Evolutionary conservation across 2,888 invertebrate species (phyloP).

Genomic region (Liposcelis brunnea): DNA sequence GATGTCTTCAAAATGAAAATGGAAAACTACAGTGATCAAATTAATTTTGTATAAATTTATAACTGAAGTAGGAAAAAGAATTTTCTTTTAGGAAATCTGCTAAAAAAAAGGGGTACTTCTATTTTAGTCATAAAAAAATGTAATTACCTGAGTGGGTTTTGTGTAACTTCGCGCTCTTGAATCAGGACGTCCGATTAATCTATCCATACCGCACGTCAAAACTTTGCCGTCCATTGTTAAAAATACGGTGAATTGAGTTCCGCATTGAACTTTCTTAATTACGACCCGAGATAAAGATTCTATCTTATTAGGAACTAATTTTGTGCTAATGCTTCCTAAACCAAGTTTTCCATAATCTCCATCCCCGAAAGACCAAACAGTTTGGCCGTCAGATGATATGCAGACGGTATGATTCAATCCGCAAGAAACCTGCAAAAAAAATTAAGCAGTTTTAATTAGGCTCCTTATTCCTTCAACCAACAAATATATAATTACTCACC

Average conservation of each 20-base stretch:
- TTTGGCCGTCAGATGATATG: constrained; percentile 36
- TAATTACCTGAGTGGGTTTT: constrained; percentile 30
- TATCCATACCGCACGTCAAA: constrained; percentile 41
- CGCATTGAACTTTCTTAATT: constrained; percentile 40
- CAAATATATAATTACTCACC: constrained; percentile 19
- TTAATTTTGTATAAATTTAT: too few relatives aligned
- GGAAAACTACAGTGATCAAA: too few relatives aligned
- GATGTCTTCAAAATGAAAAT: too few relatives aligned
- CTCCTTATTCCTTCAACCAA: not conserved
- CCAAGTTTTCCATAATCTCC: constrained; percentile 45
- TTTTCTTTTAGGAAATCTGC: too few relatives aligned
- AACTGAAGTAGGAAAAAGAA: too few relatives aligned
- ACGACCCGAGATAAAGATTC: constrained; percentile 34
- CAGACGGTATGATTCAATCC: constrained; percentile 46
- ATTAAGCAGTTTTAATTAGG: not conserved
- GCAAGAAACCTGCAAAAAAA: constrained; percentile 32
- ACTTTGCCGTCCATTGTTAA: constrained; percentile 39
- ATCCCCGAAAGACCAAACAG: constrained; percentile 46
- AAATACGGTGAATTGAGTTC: constrained; percentile 44
- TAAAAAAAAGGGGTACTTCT: too few relatives aligned
- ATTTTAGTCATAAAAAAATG: too few relatives aligned
- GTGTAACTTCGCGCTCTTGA: constrained; percentile 30
- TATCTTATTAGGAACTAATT: constrained; percentile 31
- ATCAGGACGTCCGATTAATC: constrained; percentile 38
- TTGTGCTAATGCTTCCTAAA: constrained; percentile 29